A percentile compares a stretch with the other conserved stretches of the same genome.
Conservation (phyloP, 1,140 invertebrate genomes). For the Lepeophtheirus salmonis region DNA sequence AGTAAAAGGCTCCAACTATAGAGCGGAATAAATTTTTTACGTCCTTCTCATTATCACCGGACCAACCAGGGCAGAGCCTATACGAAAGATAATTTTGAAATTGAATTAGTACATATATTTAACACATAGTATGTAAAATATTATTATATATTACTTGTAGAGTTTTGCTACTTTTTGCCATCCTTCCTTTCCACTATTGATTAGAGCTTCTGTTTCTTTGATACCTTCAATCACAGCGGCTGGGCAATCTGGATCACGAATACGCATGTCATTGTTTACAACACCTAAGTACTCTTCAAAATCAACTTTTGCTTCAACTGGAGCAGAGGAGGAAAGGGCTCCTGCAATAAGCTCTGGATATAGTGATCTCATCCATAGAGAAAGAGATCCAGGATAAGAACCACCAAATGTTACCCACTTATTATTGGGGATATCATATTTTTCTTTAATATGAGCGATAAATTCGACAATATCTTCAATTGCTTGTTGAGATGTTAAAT, state of each 20-base stretch:
- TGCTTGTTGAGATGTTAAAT: constrained; percentile 64
- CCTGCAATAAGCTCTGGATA: constrained; percentile 71
- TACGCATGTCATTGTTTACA: constrained; percentile 43
- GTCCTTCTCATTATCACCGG: constrained; percentile 44
- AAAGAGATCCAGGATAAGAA: constrained; percentile 71
- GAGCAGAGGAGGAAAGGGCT: constrained; percentile 64
- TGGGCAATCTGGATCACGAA: constrained; percentile 38
- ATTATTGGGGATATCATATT: constrained; percentile 46
- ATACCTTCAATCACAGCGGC: constrained; percentile 24
- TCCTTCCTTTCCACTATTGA: too few relatives aligned
- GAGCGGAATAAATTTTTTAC: constrained; percentile 57
- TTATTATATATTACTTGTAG: too few relatives aligned
- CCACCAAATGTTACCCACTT: constrained; percentile 85
- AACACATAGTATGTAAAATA: too few relatives aligned
- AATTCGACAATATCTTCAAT: constrained; percentile 74
- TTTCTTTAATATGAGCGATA: constrained; percentile 42
- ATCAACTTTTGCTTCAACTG: constrained; percentile 60
- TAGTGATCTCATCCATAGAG: constrained; percentile 70
- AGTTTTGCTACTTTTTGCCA: too few relatives aligned
- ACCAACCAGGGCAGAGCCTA: constrained; percentile 28
- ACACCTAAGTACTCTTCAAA: constrained; percentile 47
- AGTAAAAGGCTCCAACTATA: too few relatives aligned
- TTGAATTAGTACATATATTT: too few relatives aligned
- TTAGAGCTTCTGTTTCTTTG: constrained; percentile 23
- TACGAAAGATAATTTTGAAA: constrained; percentile 20